Evolutionary conservation across 2,797 vertebrate genomes (phyloP), one percentile per base, ranked within the genome.

Genomic region (Crax fasciolata): DNA sequence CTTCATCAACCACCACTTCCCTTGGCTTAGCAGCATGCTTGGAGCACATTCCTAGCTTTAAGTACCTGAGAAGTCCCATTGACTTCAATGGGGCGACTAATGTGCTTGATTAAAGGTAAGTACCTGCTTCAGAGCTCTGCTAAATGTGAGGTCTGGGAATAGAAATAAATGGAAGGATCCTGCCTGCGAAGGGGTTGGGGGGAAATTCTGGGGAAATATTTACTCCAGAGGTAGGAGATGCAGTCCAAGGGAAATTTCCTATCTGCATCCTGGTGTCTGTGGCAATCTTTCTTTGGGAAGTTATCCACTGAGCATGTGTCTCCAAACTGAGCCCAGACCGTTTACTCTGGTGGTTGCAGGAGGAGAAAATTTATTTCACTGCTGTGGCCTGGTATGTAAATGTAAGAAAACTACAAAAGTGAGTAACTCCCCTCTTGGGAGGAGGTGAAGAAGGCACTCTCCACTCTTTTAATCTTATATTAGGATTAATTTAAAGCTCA

Each of bases 101-200:
- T 93, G 93, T 38, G 79, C 77, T 96, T 94, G 96, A 97, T 96
- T 97, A 96, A 74, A 93, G 87, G 85, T 94, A 84, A 97, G 84
- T 93, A 93, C 84, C 82, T 95, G 94, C 94, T 93, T 24, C 91
- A 28, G 80, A 38, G 94, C 87, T 77, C 27, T 78, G 80, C 80
- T 93, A 46, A 87, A 89, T 74, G 65, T 74, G 74, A 90, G 63
- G 20, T 57, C 67, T 86, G 85, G 91, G 93, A 94, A 77, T 74
- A 62, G 77, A 77, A 90, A 82, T 46, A 84, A 82, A 84, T 25
- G 49, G 76, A 63, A 93, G 70, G 51, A 95, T 92, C 76, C 59
- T 84, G 43, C n/a, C 38, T 54, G 38, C 39, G 32, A 30, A 63
- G 41, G 35, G 8, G 35, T 8, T 35, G 35, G 11, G 48, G 62